These are phyloP conservation scores for Falco concolor DNA, from an alignment of 2,797 vertebrate genomes.

Conservation along the genomic window DNA sequence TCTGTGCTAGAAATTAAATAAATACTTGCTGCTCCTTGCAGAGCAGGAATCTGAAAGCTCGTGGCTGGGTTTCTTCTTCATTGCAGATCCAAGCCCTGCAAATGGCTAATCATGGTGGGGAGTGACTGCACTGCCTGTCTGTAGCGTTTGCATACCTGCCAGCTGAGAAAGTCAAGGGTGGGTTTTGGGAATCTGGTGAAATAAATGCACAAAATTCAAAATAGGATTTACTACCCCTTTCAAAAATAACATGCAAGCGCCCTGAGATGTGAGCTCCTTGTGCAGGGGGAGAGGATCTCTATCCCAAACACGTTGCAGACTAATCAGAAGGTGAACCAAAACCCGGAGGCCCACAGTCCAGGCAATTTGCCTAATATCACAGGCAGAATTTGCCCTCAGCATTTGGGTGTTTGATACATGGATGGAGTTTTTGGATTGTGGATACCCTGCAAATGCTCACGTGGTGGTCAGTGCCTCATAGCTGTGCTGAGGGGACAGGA, in stretches of 20 bases:
- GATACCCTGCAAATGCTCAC: background rate
- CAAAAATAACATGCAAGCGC: rapidly evolving
- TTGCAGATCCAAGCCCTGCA: background rate
- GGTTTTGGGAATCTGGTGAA: background rate
- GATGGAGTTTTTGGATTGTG: background rate
- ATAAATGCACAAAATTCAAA: background rate
- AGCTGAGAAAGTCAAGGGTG: background rate
- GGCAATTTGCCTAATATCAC: background rate
- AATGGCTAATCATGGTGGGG: background rate
- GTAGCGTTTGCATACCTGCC: background rate
- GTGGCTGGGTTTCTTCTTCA: background rate
- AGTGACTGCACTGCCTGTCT: background rate
- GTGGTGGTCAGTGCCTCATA: rapidly evolving
- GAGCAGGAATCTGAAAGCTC: background rate
- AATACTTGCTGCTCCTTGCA: background rate
- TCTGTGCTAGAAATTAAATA: background rate
- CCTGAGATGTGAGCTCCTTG: background rate
- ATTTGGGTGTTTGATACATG: background rate
- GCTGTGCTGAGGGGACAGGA: background rate
- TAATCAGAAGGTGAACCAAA: background rate
- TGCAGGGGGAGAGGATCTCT: background rate
- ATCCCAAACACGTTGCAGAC: rapidly evolving
- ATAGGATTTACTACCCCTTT: background rate
- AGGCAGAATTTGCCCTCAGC: background rate
- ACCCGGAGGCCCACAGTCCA: background rate